Conservation (phyloP, 2,888 invertebrate genomes). For the Malthinus flaveolus region DNA sequence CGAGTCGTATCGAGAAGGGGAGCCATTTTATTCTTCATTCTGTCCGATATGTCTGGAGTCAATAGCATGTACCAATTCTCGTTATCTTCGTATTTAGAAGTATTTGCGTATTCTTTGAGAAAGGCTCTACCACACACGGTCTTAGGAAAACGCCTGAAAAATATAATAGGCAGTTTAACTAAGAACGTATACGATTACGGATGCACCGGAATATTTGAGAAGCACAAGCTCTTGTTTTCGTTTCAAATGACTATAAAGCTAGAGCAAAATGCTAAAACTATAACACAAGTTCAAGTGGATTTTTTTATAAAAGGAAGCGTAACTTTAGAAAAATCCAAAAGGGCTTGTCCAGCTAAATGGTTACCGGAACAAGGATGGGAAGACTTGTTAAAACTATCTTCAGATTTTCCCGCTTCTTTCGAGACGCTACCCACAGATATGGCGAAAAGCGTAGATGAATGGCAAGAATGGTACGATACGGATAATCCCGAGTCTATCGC, state of each 20-base stretch:
- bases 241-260: conserved; percentile 88
- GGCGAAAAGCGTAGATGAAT: conserved; percentile 32
- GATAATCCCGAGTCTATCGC: conserved; percentile 76
- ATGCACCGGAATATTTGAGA: conserved; percentile 89
- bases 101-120: conserved; percentile 78
- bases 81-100: conserved; percentile 79
- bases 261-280: conserved; percentile 67
- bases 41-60: conserved; percentile 87
- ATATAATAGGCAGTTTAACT: conserved; percentile 83
- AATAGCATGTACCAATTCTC: conserved; percentile 95
- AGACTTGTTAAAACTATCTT: conserved; percentile 73
- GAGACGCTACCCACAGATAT: conserved; percentile 57
- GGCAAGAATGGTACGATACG: conserved; percentile 77
- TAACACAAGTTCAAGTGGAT: conserved; percentile 75
- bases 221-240: conserved; percentile 86
- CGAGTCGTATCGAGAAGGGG: conserved; percentile 83
- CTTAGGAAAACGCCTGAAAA: conserved; percentile 71
- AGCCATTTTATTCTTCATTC: conserved; percentile 87
- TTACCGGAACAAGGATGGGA: conserved; percentile 71
- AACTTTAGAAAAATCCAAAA: conserved; percentile 71
- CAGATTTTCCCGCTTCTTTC: conserved; percentile 71
- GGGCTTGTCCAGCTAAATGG: conserved; percentile 63
- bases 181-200: conserved; percentile 90
- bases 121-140: conserved; percentile 83
- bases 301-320: conserved; percentile 89